These are phyloP conservation scores for Drosophila subquinaria DNA, from an alignment of 2,888 invertebrate genomes.

Conservation along the genomic window DNA sequence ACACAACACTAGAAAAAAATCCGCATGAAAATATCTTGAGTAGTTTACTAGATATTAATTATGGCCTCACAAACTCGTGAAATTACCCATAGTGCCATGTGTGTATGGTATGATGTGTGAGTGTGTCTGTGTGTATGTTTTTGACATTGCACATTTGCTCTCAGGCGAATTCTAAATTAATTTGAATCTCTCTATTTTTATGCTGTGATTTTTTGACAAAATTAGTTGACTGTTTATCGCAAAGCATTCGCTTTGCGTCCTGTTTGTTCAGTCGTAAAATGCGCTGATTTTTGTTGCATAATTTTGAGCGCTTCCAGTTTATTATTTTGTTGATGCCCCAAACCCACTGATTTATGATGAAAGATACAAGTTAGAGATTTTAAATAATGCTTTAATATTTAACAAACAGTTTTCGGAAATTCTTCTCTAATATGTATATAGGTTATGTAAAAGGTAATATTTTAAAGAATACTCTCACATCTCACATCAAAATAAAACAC, in stretches of 20 bases:
- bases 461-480: too few species aligned
- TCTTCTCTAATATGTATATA: too few species aligned
- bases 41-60: too few species aligned
- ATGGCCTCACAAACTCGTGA: too few species aligned
- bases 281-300: constrained; percentile 71
- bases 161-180: constrained; percentile 66
- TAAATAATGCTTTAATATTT: neutral
- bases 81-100: too few species aligned
- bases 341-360: constrained; percentile 49
- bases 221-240: constrained; percentile 73
- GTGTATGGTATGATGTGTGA: constrained; percentile 7
- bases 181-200: constrained; percentile 45
- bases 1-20: too few species aligned
- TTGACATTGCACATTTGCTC: constrained; percentile 41
- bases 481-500: too few species aligned
- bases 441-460: neutral
- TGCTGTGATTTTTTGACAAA: constrained; percentile 38
- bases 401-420: neutral
- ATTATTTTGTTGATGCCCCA: constrained; percentile 48
- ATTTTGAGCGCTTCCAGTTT: constrained; percentile 49
- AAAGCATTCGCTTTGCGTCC: constrained; percentile 21
- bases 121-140: constrained; percentile 23
- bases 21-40: too few species aligned
- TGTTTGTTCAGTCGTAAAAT: constrained; percentile 70
- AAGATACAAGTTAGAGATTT: constrained; percentile 18